Percentiles rank a stretch among this genome's conserved stretches.
Evolutionary conservation across 2,113 vertebrate species (phyloP).

Genomic region (Mus spicilegus): DNA sequence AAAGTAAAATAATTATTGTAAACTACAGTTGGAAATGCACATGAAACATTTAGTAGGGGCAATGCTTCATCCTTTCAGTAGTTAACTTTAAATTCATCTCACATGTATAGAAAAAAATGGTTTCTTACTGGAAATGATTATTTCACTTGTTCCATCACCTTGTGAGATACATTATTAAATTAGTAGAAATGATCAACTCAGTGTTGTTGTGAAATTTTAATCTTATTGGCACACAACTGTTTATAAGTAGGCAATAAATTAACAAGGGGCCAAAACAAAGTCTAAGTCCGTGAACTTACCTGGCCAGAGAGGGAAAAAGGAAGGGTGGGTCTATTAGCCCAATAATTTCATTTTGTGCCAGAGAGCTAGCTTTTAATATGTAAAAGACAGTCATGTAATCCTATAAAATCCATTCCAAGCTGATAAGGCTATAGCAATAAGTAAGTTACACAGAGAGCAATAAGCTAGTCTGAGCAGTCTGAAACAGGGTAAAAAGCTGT

Average conservation of each 20-base stretch:
- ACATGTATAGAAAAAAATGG: background rate
- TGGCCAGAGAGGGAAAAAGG: background rate
- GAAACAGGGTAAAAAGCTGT: background rate
- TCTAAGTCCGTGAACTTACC: background rate
- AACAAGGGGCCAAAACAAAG: background rate
- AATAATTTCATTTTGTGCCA: background rate
- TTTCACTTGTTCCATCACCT: background rate
- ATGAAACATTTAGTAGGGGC: background rate
- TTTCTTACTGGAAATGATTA: background rate
- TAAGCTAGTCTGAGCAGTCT: background rate
- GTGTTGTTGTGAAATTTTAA: background rate
- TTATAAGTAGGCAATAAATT: background rate
- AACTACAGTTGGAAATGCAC: background rate
- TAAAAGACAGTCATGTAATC: background rate
- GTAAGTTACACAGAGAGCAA: background rate
- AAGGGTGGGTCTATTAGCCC: background rate
- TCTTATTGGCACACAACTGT: background rate
- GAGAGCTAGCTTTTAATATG: background rate
- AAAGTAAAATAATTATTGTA: background rate
- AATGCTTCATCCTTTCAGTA: background rate
- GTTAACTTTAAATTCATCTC: background rate
- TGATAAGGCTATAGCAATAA: background rate
- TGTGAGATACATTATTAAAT: background rate
- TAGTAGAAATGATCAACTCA: background rate
- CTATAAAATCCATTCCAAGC: background rate